Evolutionary conservation across 2,888 invertebrate species (phyloP).

Genomic region (Odontocerum albicorne): DNA sequence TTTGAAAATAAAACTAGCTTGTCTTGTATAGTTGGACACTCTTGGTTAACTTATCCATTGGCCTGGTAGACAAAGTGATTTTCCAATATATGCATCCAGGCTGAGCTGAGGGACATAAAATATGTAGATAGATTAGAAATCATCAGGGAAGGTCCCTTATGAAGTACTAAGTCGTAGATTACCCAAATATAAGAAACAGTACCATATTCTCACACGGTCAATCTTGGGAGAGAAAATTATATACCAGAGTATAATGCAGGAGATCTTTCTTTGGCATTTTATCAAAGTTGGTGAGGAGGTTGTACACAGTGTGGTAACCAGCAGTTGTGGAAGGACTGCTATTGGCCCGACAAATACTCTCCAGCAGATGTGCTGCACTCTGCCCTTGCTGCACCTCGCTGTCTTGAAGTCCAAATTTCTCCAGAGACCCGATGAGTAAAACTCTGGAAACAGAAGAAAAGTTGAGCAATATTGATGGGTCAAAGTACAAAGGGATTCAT

Average conservation of each 20-base stretch:
- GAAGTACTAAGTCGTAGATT: no score
- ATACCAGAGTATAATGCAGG: constrained; percentile 70
- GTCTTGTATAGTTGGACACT: no score
- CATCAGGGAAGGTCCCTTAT: no score
- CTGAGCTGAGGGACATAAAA: neutral
- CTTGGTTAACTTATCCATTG: neutral
- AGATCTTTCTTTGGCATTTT: constrained; percentile 66
- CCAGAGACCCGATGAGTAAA: constrained; percentile 55
- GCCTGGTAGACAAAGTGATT: neutral
- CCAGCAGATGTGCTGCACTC: constrained; percentile 44
- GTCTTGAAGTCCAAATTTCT: constrained; percentile 41
- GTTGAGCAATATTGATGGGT: neutral
- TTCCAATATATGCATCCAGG: neutral
- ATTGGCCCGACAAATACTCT: constrained; percentile 45
- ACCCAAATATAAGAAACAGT: no score
- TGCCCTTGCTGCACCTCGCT: neutral
- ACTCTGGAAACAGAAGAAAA: constrained; percentile 48
- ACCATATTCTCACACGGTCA: no score
- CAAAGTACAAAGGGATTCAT: neutral
- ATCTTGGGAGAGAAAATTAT: neutral
- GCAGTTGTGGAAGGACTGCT: constrained; percentile 47
- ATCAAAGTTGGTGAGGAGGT: constrained; percentile 72
- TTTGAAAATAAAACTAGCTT: no score
- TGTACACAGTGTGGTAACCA: constrained; percentile 68
- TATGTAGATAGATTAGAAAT: neutral